Percentiles rank a stretch among this genome's conserved stretches.
These are phyloP conservation scores for Resseliella maxima DNA, from an alignment of 2,888 invertebrate species.

Conservation along the genomic window DNA sequence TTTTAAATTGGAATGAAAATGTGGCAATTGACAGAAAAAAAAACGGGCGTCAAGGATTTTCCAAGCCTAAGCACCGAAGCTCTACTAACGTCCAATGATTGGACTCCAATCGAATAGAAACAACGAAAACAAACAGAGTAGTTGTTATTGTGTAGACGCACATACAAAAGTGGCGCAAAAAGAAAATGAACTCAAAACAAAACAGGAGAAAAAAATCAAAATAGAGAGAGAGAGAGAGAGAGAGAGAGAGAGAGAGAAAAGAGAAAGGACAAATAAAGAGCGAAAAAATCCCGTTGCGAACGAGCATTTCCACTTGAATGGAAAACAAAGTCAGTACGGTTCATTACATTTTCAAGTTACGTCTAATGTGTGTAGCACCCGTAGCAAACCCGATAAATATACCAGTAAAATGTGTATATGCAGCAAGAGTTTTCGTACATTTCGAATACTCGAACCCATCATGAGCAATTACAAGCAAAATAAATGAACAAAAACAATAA, in stretches of 20 bases:
- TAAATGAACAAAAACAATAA: slow-evolving; percentile 51
- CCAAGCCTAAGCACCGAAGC: neutral
- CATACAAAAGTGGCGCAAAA: too few relatives aligned
- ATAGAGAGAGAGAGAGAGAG: neutral
- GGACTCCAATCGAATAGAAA: neutral
- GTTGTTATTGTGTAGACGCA: too few relatives aligned
- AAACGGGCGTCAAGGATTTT: neutral
- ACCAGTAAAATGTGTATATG: too few relatives aligned
- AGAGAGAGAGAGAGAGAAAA: neutral
- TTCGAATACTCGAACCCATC: slow-evolving; percentile 7
- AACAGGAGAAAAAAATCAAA: too few relatives aligned
- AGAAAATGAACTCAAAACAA: too few relatives aligned
- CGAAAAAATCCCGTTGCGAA: neutral
- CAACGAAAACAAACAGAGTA: neutral
- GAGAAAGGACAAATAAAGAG: neutral
- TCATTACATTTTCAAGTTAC: slow-evolving; percentile 47
- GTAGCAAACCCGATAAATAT: neutral
- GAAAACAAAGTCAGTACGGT: slow-evolving; percentile 51
- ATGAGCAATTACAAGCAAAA: slow-evolving; percentile 53
- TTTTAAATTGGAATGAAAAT: neutral
- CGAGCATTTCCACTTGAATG: slow-evolving; percentile 46
- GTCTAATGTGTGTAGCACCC: slow-evolving; percentile 43
- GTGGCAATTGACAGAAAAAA: neutral
- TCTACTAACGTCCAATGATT: too few relatives aligned
- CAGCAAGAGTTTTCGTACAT: too few relatives aligned